Percentiles rank a stretch among this genome's conserved stretches.
phyloP scores from a whole-genome alignment of 2,888 invertebrate species.

The Nomada hirtipes region DNA sequence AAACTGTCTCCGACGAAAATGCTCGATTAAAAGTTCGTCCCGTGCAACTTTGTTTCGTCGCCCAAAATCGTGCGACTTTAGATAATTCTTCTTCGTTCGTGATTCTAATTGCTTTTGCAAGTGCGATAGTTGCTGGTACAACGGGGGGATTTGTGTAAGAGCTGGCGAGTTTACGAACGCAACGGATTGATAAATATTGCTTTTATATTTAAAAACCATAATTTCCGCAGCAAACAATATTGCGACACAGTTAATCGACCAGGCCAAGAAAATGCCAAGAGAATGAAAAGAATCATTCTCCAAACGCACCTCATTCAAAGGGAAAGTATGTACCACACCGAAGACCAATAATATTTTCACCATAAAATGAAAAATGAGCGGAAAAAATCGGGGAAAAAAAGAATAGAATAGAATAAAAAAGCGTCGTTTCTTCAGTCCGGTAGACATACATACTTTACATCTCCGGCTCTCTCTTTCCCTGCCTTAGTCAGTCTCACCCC shows the following conservation, averaged over 20 bases:
- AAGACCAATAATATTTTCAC: too few relatives aligned
- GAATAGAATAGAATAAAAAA: constrained; percentile 15
- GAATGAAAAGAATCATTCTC: too few relatives aligned
- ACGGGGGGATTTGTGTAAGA: too few relatives aligned
- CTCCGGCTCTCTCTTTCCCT: constrained; percentile 42
- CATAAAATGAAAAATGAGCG: too few relatives aligned
- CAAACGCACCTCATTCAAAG: too few relatives aligned
- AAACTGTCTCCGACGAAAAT: neutral
- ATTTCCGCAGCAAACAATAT: too few relatives aligned
- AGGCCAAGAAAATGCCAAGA: too few relatives aligned
- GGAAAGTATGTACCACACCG: too few relatives aligned
- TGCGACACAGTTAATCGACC: too few relatives aligned
- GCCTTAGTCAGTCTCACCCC: constrained; percentile 33
- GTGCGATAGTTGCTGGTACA: neutral
- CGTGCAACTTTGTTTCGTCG: neutral
- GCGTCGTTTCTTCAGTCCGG: constrained; percentile 30
- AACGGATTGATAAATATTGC: too few relatives aligned
- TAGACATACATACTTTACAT: constrained; percentile 45
- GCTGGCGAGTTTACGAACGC: too few relatives aligned
- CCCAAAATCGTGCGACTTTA: neutral
- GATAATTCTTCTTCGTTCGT: neutral
- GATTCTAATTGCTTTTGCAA: neutral
- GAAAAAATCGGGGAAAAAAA: constrained; percentile 1
- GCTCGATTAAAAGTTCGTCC: constrained; percentile 3
- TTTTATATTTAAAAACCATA: too few relatives aligned